These are phyloP conservation scores for Esperia sulphurella DNA, from an alignment of 2,888 invertebrate species.

Conservation along the genomic window DNA sequence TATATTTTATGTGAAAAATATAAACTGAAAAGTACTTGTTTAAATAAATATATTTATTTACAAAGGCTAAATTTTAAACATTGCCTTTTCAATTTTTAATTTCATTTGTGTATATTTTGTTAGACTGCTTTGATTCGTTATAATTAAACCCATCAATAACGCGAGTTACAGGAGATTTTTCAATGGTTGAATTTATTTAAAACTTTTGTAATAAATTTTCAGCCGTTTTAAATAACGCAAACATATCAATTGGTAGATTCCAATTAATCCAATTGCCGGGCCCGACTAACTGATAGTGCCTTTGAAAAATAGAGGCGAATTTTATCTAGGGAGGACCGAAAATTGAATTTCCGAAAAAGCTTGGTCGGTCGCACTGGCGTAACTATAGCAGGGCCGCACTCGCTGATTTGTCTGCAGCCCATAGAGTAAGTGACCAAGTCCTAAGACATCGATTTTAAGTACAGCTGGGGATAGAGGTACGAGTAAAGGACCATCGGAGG, in stretches of 20 bases:
- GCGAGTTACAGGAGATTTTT: too few relatives aligned
- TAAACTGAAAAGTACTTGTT: too few relatives aligned
- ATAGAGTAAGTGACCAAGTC: too few relatives aligned
- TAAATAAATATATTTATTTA: too few relatives aligned
- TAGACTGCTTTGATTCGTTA: too few relatives aligned
- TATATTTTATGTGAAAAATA: too few relatives aligned
- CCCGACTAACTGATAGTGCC: constrained; percentile 18
- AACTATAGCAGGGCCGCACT: not conserved
- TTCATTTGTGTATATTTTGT: too few relatives aligned
- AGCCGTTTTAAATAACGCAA: constrained; percentile 15
- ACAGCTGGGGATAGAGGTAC: too few relatives aligned
- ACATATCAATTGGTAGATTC: constrained; percentile 16
- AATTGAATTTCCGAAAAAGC: constrained; percentile 29
- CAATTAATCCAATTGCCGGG: constrained; percentile 26
- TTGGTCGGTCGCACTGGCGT: constrained; percentile 20
- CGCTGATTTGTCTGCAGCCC: not conserved
- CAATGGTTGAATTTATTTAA: constrained; percentile 1
- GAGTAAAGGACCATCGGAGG: too few relatives aligned
- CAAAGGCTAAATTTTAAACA: too few relatives aligned
- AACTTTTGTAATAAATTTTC: not conserved
- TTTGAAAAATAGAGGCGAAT: constrained; percentile 12
- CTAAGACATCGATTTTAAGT: too few relatives aligned
- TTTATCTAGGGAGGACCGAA: constrained; percentile 20
- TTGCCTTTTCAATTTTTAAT: constrained; percentile 1
- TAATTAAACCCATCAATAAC: too few relatives aligned